phyloP scores from a whole-genome alignment of 1,140 invertebrate genomes.

The Lasaia peninsularis region DNA sequence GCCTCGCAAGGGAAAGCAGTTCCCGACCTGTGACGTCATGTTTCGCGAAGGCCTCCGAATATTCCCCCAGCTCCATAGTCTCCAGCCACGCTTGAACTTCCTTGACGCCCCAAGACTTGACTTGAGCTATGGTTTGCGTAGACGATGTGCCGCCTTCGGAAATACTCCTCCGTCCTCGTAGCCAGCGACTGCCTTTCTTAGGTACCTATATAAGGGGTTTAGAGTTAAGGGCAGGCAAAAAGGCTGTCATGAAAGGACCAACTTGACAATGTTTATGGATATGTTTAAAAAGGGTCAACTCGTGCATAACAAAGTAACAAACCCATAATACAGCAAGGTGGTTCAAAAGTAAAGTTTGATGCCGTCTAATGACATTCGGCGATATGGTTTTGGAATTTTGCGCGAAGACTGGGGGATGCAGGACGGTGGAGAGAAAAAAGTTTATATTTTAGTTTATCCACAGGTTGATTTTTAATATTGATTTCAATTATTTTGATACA shows the following conservation, averaged over 20 bases:
- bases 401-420: slow-evolving; percentile 29
- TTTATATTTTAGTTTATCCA: slow-evolving; percentile 9
- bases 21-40: slow-evolving; percentile 96
- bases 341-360: slow-evolving; percentile 37
- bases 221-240: slow-evolving; percentile 30
- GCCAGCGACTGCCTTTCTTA: slow-evolving; percentile 72
- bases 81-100: slow-evolving; percentile 92
- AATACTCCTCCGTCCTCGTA: slow-evolving; percentile 72
- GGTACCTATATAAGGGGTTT: slow-evolving; percentile 47
- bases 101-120: slow-evolving; percentile 82
- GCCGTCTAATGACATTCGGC: slow-evolving; percentile 52
- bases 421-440: slow-evolving; percentile 28
- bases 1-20: slow-evolving; percentile 88
- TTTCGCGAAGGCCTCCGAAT: slow-evolving; percentile 89
- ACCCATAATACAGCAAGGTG: not conserved
- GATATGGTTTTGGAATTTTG: slow-evolving; percentile 35
- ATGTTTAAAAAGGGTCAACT: not conserved
- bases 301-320: not conserved
- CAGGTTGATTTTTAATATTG: too few species aligned
- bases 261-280: not conserved
- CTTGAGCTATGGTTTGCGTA: slow-evolving; percentile 38
- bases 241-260: slow-evolving; percentile 2
- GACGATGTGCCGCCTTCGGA: slow-evolving; percentile 56
- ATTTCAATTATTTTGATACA: too few species aligned
- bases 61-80: slow-evolving; percentile 91